Evolutionary conservation across 2,797 vertebrate species (phyloP).

Genomic region (Poeciliopsis gracilis): DNA sequence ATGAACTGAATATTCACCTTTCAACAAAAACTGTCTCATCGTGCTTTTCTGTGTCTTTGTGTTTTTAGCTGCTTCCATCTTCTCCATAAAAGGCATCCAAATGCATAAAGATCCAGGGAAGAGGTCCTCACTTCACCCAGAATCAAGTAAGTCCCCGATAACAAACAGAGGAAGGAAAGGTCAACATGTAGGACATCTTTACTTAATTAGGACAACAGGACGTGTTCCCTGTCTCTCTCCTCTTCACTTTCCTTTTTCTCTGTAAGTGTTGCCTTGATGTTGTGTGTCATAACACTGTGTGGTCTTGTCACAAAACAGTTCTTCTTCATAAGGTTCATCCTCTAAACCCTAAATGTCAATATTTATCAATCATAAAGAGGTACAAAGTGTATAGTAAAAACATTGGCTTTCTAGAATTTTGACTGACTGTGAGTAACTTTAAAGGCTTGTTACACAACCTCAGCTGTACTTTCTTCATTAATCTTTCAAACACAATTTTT

Average conservation of each 20-base stretch:
- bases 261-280: constrained; percentile 38
- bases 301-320: constrained; percentile 36
- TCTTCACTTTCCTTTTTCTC: constrained; percentile 26
- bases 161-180: not conserved
- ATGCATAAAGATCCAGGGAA: constrained; percentile 84
- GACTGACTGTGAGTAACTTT: not conserved
- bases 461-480: not conserved
- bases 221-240: constrained; percentile 39
- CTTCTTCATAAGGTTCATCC: constrained; percentile 17
- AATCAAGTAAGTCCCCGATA: constrained; percentile 77
- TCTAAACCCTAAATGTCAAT: not conserved
- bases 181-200: constrained; percentile 1
- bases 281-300: constrained; percentile 45
- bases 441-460: not conserved
- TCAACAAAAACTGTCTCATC: constrained; percentile 18
- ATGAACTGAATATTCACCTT: not conserved
- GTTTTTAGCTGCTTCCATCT: constrained; percentile 81
- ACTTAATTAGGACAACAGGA: constrained; percentile 17
- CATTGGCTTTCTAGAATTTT: not conserved
- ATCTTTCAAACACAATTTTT: not conserved
- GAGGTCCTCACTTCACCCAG: constrained; percentile 76
- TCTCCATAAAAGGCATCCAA: constrained; percentile 83
- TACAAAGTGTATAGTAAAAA: not conserved
- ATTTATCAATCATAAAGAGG: not conserved
- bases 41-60: constrained; percentile 2